A percentile compares a stretch with the other conserved stretches of the same genome.
Evolutionary conservation across 2,888 invertebrate species (phyloP).

Genomic region (Ochropleura plecta): DNA sequence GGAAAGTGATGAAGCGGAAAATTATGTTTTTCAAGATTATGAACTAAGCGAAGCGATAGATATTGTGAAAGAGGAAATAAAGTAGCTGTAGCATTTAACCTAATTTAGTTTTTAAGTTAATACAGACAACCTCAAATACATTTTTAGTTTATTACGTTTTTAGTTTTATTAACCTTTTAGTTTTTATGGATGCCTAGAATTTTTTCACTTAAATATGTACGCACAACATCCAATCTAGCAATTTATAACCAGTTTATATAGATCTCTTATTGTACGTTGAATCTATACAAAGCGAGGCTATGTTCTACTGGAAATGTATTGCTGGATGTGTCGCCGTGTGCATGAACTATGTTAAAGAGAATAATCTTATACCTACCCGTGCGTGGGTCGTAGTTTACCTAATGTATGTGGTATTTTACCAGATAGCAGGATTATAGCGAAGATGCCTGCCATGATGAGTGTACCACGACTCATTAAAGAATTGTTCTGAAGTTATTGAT

Average conservation of each 20-base stretch:
- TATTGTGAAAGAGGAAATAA: slow-evolving; percentile 21
- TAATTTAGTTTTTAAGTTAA: neutral
- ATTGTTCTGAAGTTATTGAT: neutral
- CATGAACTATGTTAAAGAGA: neutral
- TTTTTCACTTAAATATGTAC: neutral
- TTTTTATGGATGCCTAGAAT: neutral
- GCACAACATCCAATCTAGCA: no score
- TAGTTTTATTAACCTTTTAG: slow-evolving; percentile 9
- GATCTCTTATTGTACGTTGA: no score
- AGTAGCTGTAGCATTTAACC: slow-evolving; percentile 5
- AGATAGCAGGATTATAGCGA: neutral
- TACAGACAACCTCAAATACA: slow-evolving; percentile 24
- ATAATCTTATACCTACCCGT: neutral
- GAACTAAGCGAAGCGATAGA: slow-evolving; percentile 2
- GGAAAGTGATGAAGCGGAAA: slow-evolving; percentile 1
- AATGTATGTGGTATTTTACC: neutral
- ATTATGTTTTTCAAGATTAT: slow-evolving; percentile 15
- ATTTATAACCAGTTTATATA: no score
- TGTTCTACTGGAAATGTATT: no score
- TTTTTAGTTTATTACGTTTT: neutral
- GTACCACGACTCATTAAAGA: neutral
- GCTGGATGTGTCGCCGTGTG: no score
- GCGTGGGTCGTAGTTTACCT: neutral
- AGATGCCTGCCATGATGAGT: neutral
- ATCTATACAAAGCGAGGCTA: no score